Base-by-base conservation (phyloP, 2,888 invertebrate species). In the Drosophila leonis region DNA sequence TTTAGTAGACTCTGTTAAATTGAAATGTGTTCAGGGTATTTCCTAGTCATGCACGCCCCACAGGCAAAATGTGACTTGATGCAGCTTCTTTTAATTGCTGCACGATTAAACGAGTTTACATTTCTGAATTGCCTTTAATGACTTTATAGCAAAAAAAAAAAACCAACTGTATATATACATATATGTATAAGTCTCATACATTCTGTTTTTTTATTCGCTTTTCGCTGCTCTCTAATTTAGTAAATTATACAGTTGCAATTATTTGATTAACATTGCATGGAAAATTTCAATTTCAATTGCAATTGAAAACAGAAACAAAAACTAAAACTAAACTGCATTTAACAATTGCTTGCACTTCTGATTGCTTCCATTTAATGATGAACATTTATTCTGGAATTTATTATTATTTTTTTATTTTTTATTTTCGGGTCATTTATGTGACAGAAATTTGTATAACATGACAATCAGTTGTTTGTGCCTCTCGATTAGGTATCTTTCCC, bases 211-310 rank as follows among this genome's bases (percentile, higher is more conserved):
- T 15, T 62, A 2, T 59, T 20, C 31, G 48, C 42, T 35, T 31
- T n/a, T n/a, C n/a, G n/a, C 20, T 65, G 24, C 35, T 64, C 13
- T 52, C 46, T 54, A 37, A 66, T 66, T 66, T 65, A 65, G 46
- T 66, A 66, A 66, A 66, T 66, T 66, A 66, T 66, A 54, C 46
- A 54, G 33, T 54, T 65, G 52, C 37, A 66, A 33, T 39, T 37
- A 46, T 46, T 39, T 52, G 51, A 54, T 65, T 37, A 52, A 33
- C 18, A 66, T 65, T 46, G 37, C 54, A 66, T 46, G 54, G 54
- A 48, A 54, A 48, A 39, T 44, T 65, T 37, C 20, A 27, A 54
- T 54, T 65, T 31, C 18, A 54, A 46, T 46, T 65, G 8, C 10
- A 42, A 37, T 31, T 52, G 52, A 24, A 37, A 35, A 37, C n/a